phyloP scores from a whole-genome alignment of 2,888 invertebrate species.

The Aphidius colemani region DNA sequence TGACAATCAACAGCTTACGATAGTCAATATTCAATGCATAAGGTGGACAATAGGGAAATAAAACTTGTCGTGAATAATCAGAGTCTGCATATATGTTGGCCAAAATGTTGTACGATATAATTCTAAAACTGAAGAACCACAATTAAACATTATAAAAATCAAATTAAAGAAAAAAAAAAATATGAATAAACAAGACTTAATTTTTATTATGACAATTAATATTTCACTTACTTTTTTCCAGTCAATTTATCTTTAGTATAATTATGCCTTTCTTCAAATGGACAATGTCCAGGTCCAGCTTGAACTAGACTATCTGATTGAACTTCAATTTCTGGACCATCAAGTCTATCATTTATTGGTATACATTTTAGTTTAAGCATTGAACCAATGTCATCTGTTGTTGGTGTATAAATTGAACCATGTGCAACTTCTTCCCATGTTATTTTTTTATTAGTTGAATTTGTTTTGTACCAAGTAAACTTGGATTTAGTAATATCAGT shows the following conservation, averaged over 20 bases:
- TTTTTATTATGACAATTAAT: constrained; percentile 30
- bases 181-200: not conserved
- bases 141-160: too few species aligned
- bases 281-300: constrained; percentile 78
- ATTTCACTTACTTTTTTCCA: constrained; percentile 63
- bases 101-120: constrained; percentile 87
- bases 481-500: constrained; percentile 64
- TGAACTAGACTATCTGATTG: constrained; percentile 68
- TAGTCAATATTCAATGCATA: constrained; percentile 84
- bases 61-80: constrained; percentile 71
- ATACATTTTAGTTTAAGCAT: constrained; percentile 69
- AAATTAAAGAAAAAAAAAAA: constrained; percentile 47
- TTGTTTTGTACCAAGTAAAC: constrained; percentile 71
- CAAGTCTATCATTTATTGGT: constrained; percentile 62
- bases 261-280: constrained; percentile 78
- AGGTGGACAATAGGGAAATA: constrained; percentile 85
- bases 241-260: constrained; percentile 68
- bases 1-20: constrained; percentile 81
- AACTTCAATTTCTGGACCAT: constrained; percentile 69
- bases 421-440: constrained; percentile 67
- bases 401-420: constrained; percentile 68
- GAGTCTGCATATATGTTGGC: constrained; percentile 91
- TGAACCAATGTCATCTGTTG: constrained; percentile 68
- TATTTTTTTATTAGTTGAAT: not conserved
- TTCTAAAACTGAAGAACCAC: constrained; percentile 76